These are phyloP conservation scores for Euplagia quadripunctaria DNA, from an alignment of 2,888 invertebrate genomes.

Conservation along the genomic window DNA sequence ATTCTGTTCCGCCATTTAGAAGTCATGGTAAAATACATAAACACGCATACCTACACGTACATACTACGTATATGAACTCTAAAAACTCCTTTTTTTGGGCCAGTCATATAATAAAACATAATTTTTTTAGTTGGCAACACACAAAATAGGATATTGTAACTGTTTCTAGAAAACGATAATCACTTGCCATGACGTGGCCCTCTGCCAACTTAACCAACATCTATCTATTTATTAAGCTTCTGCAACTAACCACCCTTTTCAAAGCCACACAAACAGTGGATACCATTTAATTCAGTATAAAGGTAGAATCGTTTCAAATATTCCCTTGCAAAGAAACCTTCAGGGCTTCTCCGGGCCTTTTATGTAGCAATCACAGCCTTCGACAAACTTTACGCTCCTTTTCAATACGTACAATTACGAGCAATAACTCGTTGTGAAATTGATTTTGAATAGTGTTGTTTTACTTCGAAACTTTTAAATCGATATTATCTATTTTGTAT, in stretches of 20 bases:
- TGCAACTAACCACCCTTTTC: slow-evolving; percentile 14
- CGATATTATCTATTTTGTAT: slow-evolving; percentile 13
- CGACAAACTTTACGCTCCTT: slow-evolving; percentile 72
- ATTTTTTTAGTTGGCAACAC: too few species aligned
- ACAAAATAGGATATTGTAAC: neutral
- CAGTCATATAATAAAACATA: too few species aligned
- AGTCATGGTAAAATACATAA: too few species aligned
- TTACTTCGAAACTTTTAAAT: slow-evolving; percentile 19
- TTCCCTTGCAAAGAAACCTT: slow-evolving; percentile 62
- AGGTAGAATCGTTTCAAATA: slow-evolving; percentile 55
- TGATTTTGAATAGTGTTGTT: slow-evolving; percentile 62
- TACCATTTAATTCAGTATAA: slow-evolving; percentile 55
- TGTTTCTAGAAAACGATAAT: neutral
- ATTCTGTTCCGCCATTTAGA: too few species aligned
- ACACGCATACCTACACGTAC: too few species aligned
- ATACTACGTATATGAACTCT: too few species aligned
- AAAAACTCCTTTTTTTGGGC: too few species aligned
- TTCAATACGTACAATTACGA: slow-evolving; percentile 76
- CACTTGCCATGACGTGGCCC: neutral
- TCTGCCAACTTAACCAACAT: neutral
- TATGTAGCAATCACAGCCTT: slow-evolving; percentile 74
- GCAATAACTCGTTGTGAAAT: slow-evolving; percentile 71
- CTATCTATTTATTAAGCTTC: slow-evolving; percentile 21
- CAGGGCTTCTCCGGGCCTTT: slow-evolving; percentile 62
- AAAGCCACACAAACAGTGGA: slow-evolving; percentile 24